These are phyloP conservation scores for Lordiphosa stackelbergi DNA, from an alignment of 1,140 invertebrate genomes.

Conservation along the genomic window DNA sequence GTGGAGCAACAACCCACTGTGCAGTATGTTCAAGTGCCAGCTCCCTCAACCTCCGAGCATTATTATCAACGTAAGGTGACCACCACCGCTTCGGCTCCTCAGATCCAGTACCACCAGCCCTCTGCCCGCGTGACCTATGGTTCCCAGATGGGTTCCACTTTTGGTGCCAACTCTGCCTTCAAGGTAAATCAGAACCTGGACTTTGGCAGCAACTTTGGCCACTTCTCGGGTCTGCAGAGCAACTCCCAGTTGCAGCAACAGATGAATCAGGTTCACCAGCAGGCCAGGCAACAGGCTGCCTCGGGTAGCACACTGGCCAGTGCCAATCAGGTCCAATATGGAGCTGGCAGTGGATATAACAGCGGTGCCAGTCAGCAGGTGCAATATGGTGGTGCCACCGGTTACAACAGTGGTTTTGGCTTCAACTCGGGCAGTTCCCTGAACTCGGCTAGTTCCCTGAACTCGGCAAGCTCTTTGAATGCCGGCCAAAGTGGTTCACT, in stretches of 20 bases:
- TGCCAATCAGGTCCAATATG: constrained; percentile 23
- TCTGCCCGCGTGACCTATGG: constrained; percentile 27
- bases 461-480: constrained; percentile 30
- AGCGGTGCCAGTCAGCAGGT: constrained; percentile 14
- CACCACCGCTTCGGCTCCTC: constrained; percentile 39
- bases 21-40: constrained; percentile 37
- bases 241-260: constrained; percentile 41
- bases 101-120: constrained; percentile 43
- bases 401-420: constrained; percentile 34
- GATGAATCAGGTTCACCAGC: constrained; percentile 50
- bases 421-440: constrained; percentile 36
- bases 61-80: constrained; percentile 61
- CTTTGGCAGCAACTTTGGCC: constrained; percentile 33
- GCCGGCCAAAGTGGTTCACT: constrained; percentile 33
- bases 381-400: constrained; percentile 26
- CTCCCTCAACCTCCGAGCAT: constrained; percentile 51
- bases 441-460: constrained; percentile 32
- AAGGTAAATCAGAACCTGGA: constrained; percentile 26
- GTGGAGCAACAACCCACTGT: constrained; percentile 42
- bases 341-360: constrained; percentile 7
- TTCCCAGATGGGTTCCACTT: constrained; percentile 24
- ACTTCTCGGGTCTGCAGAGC: constrained; percentile 7
- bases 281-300: constrained; percentile 43
- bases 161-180: constrained; percentile 34
- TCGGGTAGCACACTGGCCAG: constrained; percentile 14